Conservation (phyloP, 2,888 invertebrate species). For the Hecatera dysodea region DNA sequence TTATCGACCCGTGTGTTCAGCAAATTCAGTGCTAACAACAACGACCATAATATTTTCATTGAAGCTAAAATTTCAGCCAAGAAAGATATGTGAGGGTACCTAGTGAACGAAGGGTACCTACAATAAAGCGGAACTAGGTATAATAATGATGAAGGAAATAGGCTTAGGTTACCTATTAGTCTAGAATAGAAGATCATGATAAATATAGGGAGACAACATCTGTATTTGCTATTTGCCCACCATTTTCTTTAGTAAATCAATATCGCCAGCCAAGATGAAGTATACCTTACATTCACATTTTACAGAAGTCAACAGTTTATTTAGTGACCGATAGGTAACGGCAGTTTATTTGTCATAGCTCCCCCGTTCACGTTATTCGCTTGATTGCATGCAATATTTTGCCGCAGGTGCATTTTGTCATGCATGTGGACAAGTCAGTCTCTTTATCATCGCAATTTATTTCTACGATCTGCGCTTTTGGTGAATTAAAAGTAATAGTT, state of each 20-base stretch:
- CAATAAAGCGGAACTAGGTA: too few relatives aligned
- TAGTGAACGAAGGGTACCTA: neutral
- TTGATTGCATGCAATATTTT: conserved; percentile 56
- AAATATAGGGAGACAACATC: too few relatives aligned
- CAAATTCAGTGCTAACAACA: conserved; percentile 1
- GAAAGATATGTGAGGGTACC: neutral
- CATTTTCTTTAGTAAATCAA: neutral
- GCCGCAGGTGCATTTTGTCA: conserved; percentile 51
- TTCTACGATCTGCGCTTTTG: neutral
- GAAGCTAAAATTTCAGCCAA: neutral
- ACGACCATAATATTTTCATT: neutral
- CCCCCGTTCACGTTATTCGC: conserved; percentile 45
- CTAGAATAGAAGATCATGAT: neutral
- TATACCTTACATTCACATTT: conserved; percentile 5
- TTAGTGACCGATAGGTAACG: conserved; percentile 49
- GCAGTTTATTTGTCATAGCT: conserved; percentile 56
- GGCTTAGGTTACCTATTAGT: neutral
- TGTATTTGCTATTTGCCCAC: too few relatives aligned
- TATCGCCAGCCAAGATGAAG: neutral
- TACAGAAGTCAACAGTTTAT: conserved; percentile 33
- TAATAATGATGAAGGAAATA: too few relatives aligned
- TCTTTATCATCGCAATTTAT: conserved; percentile 4
- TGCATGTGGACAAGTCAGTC: conserved; percentile 29
- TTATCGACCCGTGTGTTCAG: conserved; percentile 19
- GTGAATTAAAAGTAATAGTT: neutral